A percentile compares a stretch with the other conserved stretches of the same genome.
These are phyloP conservation scores for Pipistrellus kuhlii DNA, from an alignment of 2,797 vertebrate genomes.

Conservation along the genomic window DNA sequence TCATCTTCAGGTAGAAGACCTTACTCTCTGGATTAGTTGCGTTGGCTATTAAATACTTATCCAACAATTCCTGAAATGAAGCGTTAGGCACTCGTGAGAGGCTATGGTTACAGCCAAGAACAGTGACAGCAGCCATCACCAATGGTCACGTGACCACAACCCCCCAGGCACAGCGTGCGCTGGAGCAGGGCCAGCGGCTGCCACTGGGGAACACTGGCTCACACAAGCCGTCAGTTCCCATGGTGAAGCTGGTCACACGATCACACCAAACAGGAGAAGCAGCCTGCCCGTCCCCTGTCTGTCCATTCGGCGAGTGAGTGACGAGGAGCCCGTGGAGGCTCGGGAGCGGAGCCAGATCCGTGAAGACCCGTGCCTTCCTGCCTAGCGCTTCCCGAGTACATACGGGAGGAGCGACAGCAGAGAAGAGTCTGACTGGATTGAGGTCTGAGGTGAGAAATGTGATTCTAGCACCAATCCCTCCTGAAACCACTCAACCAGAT, in stretches of 20 bases:
- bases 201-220: background rate
- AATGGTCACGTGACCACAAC: background rate
- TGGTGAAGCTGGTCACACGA: background rate
- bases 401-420: background rate
- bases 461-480: background rate
- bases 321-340: background rate
- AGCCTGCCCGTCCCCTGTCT: background rate
- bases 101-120: background rate
- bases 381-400: background rate
- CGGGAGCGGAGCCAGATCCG: background rate
- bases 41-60: constrained; percentile 93
- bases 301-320: background rate
- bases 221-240: background rate
- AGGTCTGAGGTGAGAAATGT: background rate
- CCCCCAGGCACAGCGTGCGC: background rate
- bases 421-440: background rate
- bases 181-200: background rate
- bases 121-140: background rate
- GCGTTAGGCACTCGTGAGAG: constrained; percentile 14
- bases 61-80: constrained; percentile 92
- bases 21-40: constrained; percentile 93
- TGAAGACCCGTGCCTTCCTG: background rate
- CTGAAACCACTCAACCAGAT: background rate
- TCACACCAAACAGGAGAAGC: background rate
- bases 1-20: constrained; percentile 99